Evolutionary conservation across 2,888 invertebrate genomes (phyloP), one percentile per base, ranked within the genome.

Genomic region (Philereme vetulata): DNA sequence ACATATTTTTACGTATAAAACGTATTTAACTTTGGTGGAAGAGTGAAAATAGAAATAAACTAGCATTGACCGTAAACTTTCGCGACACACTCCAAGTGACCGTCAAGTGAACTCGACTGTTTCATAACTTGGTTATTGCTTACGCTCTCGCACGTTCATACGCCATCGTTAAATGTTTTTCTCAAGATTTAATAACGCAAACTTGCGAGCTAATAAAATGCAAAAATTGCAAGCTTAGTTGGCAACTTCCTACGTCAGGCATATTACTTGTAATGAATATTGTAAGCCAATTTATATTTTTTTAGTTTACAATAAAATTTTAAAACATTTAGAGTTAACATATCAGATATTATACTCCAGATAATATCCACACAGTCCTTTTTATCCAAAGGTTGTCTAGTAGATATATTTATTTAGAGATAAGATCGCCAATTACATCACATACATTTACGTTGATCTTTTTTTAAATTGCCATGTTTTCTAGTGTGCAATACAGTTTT

Each of bases 41-140:
- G 67, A 71, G 68, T 61, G 66, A 72, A 75, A 76, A 71, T 71
- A 66, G 71, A 75, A 77, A 44, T 40, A 44, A 11, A 74, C 71
- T 38, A 74, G 72, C 7, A 7, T 33, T 58, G 62, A 44, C 49
- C 70, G 67, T 36, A 73, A 75, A 74, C 75, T 77, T 68, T 65
- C 47, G 52, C 75, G 75, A 75, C 77, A 72, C 66, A 78, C 82
- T 82, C 75, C 56, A 80, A 80, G 73, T 80, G 81, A 77, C 52
- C 56, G 57, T 70, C 69, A 72, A 80, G 74, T 72, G 74, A 69
- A 71, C 78, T 81, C 72, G 68, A 76, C 77, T 71, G 74, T 72
- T 73, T 72, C 64, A 68, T 76, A 81, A 82, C 81, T 83, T 80
- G 75, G 75, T 81, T 82, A 83, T 83, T 82, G 73, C 82, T 72